phyloP scores from a whole-genome alignment of 2,113 vertebrate genomes.

The Dromas ardeola region DNA sequence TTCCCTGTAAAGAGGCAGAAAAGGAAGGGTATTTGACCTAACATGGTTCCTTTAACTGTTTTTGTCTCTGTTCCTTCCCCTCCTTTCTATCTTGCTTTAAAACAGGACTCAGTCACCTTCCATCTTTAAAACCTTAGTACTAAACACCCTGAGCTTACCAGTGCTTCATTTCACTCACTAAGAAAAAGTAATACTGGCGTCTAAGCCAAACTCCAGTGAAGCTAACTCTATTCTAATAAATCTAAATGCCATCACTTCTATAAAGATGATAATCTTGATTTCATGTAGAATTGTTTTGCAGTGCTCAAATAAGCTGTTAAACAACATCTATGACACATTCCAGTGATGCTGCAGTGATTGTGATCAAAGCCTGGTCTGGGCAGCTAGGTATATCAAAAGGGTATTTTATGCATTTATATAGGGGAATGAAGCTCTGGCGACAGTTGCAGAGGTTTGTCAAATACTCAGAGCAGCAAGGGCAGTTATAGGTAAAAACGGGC shows the following conservation, averaged over 20 bases:
- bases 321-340: not conserved
- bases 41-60: not conserved
- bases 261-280: not conserved
- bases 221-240: not conserved
- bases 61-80: not conserved
- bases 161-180: not conserved
- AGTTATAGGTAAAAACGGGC: not conserved
- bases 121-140: not conserved
- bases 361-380: not conserved
- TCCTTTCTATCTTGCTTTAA: not conserved
- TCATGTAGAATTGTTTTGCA: not conserved
- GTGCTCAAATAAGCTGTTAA: not conserved
- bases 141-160: not conserved
- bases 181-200: not conserved
- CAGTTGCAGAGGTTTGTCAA: not conserved
- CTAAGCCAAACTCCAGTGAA: not conserved
- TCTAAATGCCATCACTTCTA: not conserved
- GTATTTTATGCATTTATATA: not conserved
- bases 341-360: not conserved
- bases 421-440: not conserved
- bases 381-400: not conserved
- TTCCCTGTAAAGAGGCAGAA: not conserved
- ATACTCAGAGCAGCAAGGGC: not conserved
- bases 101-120: not conserved
- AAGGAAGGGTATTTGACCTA: not conserved